Base-by-base conservation (phyloP, 2,797 vertebrate genomes). In the Erethizon dorsatum region DNA sequence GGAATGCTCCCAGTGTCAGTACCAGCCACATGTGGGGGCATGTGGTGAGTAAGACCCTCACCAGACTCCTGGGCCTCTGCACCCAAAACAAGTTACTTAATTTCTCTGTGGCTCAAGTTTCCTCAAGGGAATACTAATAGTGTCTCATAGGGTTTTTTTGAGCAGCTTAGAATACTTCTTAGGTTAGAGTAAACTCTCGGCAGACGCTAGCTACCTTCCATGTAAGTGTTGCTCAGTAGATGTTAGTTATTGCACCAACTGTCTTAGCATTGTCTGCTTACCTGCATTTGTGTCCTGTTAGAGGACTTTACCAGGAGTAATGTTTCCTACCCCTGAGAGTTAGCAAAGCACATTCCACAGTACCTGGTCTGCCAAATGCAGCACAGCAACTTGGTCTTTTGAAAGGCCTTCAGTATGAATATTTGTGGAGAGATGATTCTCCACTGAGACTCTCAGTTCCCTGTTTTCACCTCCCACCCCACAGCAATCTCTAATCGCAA, bases 401-500 rank as follows among this genome's bases (percentile, higher is more conserved):
- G 61, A 78, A 96, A 92, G 83, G 77, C n/a, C 20, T 85, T 84
- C 31, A 69, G 1, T 93, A 17, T 75, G 84, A 93, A 61, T 95
- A 63, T 89, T 93, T 91, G 50, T 83, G 63, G 75, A 91, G 83
- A 83, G 13, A 28, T 63, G 31, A 41, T 83, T 84, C 69, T 59
- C 47, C 54, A 24, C 82, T 47, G 86, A 87, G 47, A 59, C 31
- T 82, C 8, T 89, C 54, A 52, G 13, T 91, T 87, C 61, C n/a
- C 11, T 73, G 59, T 7, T 91, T 63, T 63, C 18, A n/a, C 37
- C 57, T 85, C 41, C 45, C 15, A 9, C 17, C 65, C 31, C 59
- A 47, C 11, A 11, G 85, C 54, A 79, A 17, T 79, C 9, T 78
- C 67, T 61, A 86, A 71, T 59, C 4, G 26, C 71, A 28, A 41